phyloP scores from a whole-genome alignment of 2,113 vertebrate species.

The Candoia aspera region DNA sequence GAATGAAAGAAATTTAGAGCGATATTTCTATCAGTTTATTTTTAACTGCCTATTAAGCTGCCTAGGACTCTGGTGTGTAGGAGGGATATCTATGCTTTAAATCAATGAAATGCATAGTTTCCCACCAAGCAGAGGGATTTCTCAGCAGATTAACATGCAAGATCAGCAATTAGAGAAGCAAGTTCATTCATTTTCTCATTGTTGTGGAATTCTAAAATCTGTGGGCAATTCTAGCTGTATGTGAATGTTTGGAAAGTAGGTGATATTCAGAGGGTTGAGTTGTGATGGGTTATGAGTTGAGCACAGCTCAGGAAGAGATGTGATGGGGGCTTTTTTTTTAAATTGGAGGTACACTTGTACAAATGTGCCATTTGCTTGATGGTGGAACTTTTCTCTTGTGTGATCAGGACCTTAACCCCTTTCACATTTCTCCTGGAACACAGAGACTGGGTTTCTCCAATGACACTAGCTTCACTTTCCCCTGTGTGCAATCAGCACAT shows the following conservation, averaged over 20 bases:
- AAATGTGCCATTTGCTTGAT: not conserved
- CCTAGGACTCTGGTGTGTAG: no score
- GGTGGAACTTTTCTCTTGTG: not conserved
- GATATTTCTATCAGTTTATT: no score
- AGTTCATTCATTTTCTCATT: not conserved
- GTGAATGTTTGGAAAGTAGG: not conserved
- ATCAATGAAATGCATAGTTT: no score
- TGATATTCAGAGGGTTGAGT: not conserved
- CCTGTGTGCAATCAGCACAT: no score
- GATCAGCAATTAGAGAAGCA: not conserved
- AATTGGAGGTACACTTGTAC: no score
- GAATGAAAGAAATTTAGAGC: no score
- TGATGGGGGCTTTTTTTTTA: not conserved
- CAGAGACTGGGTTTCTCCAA: not conserved
- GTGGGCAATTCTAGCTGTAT: not conserved
- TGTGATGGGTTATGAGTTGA: not conserved
- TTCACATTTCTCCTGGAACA: not conserved
- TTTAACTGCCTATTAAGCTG: no score
- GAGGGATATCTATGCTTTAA: no score
- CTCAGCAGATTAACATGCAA: not conserved
- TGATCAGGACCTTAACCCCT: not conserved
- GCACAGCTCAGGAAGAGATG: not conserved
- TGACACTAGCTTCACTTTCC: no score
- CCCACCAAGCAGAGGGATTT: no score
- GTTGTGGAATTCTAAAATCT: not conserved